Evolutionary conservation across 2,113 vertebrate species (phyloP).

Genomic region (Ariopsis seemanni): DNA sequence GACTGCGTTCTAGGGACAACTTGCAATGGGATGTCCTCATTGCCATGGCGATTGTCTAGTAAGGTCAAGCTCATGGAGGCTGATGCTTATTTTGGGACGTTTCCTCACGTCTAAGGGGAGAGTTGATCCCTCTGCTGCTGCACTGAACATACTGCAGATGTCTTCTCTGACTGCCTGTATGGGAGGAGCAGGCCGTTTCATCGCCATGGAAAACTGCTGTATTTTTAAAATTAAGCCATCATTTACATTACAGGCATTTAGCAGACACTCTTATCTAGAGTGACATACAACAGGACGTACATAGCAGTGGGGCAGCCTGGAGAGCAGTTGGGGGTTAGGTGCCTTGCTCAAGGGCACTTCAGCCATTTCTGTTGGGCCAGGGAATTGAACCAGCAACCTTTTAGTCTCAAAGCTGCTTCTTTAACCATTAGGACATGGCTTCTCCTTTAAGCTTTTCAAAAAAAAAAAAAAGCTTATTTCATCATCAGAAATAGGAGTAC

Average conservation of each 20-base stretch:
- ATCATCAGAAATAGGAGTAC: too few species aligned
- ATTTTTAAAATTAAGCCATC: not conserved
- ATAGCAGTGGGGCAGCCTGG: too few species aligned
- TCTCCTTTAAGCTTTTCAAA: too few species aligned
- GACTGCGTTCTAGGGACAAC: constrained; percentile 48
- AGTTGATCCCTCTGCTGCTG: not conserved
- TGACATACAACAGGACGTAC: too few species aligned
- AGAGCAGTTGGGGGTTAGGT: too few species aligned
- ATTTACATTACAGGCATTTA: not conserved
- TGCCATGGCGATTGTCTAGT: constrained; percentile 62
- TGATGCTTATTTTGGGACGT: constrained; percentile 44
- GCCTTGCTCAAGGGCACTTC: too few species aligned
- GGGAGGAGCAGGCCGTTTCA: not conserved
- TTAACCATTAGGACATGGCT: too few species aligned
- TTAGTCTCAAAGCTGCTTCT: too few species aligned
- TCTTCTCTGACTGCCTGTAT: not conserved
- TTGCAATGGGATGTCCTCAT: constrained; percentile 51
- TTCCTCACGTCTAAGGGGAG: not conserved
- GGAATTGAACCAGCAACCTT: too few species aligned
- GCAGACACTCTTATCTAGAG: too few species aligned
- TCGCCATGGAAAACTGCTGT: not conserved
- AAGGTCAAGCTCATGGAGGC: constrained; percentile 54
- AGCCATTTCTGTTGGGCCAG: too few species aligned
- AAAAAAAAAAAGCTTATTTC: too few species aligned
- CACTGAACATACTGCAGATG: not conserved